A percentile compares a stretch with the other conserved stretches of the same genome.
Evolutionary conservation across 2,797 vertebrate genomes (phyloP).

Genomic region (Epinephelus malabaricus): DNA sequence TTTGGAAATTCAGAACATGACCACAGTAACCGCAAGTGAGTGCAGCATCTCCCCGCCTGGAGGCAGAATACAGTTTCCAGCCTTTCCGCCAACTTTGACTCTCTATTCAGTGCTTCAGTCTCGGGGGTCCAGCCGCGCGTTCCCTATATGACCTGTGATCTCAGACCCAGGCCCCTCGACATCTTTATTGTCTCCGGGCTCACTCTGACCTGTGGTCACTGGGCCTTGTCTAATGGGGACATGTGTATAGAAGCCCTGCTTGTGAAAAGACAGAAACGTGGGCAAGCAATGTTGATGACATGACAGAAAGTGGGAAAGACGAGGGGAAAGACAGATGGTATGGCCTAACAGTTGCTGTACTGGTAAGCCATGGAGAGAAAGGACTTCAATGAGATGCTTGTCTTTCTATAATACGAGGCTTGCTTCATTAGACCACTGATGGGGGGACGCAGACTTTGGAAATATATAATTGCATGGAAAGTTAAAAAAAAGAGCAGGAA

Average conservation of each 20-base stretch:
- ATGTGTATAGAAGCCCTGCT: constrained; percentile 64
- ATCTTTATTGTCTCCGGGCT: constrained; percentile 63
- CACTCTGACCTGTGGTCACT: constrained; percentile 67
- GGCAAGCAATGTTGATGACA: constrained; percentile 62
- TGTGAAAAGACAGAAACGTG: constrained; percentile 53
- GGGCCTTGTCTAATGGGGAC: constrained; percentile 70
- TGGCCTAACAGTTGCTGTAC: constrained; percentile 38
- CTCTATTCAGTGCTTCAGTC: constrained; percentile 55
- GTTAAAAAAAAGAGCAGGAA: constrained; percentile 12
- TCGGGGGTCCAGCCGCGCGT: constrained; percentile 48
- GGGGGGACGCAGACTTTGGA: constrained; percentile 30
- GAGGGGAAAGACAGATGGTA: constrained; percentile 45
- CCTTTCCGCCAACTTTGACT: constrained; percentile 49
- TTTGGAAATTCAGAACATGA: constrained; percentile 55
- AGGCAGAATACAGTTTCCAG: constrained; percentile 56
- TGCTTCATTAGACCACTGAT: constrained; percentile 46
- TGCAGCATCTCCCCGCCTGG: constrained; percentile 44
- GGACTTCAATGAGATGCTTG: constrained; percentile 60
- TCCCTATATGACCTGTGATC: constrained; percentile 65
- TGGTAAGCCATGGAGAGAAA: constrained; percentile 38
- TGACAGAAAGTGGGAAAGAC: constrained; percentile 53
- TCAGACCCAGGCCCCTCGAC: constrained; percentile 64
- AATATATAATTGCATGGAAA: constrained; percentile 58
- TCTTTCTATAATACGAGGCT: constrained; percentile 43
- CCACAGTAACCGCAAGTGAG: constrained; percentile 42